phyloP scores from a whole-genome alignment of 2,888 invertebrate genomes.

The Alsophila aescularia region DNA sequence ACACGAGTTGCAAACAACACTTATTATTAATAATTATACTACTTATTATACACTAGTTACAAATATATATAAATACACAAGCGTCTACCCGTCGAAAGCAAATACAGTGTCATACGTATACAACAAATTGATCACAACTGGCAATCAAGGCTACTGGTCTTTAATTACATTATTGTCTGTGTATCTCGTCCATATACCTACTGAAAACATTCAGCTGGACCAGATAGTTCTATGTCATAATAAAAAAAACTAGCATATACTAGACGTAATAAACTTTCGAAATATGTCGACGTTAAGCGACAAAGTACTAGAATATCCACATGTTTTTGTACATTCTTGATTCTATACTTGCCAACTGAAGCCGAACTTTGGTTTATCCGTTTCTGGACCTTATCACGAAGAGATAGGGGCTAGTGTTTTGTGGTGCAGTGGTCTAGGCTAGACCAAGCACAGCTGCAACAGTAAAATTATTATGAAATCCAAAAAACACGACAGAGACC shows the following conservation, averaged over 20 bases:
- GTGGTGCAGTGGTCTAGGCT: neutral
- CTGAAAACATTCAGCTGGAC: neutral
- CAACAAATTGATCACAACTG: constrained; percentile 11
- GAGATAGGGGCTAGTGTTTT: constrained; percentile 3
- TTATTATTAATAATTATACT: too few species aligned
- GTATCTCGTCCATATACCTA: neutral
- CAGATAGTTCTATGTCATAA: neutral
- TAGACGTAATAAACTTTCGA: neutral
- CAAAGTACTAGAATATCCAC: neutral
- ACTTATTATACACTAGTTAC: too few species aligned
- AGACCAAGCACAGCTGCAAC: constrained; percentile 3
- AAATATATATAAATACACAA: too few species aligned
- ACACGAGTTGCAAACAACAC: too few species aligned
- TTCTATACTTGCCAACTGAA: neutral
- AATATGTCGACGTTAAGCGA: neutral
- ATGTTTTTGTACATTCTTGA: constrained; percentile 3
- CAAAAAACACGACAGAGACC: too few species aligned
- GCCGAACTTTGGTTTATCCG: neutral
- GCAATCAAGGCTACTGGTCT: constrained; percentile 15
- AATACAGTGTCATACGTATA: constrained; percentile 2
- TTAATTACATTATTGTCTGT: constrained; percentile 15
- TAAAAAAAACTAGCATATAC: neutral
- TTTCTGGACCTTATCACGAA: neutral
- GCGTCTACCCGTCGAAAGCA: constrained; percentile 3
- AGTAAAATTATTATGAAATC: too few species aligned